These are phyloP conservation scores for Drosophila affinis DNA, from an alignment of 2,888 invertebrate species.

Conservation along the genomic window DNA sequence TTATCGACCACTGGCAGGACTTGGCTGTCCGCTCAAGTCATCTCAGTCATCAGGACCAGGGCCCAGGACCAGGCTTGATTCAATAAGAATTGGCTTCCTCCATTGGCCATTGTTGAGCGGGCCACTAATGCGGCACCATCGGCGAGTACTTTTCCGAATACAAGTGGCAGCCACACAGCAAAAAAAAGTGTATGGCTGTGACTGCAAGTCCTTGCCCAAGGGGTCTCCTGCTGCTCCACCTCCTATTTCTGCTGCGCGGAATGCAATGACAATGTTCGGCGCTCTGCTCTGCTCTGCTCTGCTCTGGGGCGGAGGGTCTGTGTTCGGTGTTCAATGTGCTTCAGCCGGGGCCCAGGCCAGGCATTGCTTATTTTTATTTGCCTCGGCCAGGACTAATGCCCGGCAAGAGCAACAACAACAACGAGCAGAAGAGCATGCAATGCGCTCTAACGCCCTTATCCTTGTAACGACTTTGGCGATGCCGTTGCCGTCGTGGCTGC, in stretches of 20 bases:
- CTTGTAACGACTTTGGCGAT: conserved; percentile 70
- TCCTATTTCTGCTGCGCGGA: conserved; percentile 17
- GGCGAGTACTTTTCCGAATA: conserved; percentile 54
- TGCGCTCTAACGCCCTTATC: conserved; percentile 75
- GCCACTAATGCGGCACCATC: conserved; percentile 68
- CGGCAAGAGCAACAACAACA: conserved; percentile 32
- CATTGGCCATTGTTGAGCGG: conserved; percentile 61
- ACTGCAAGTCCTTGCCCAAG: background rate
- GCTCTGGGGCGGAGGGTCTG: background rate
- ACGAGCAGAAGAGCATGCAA: conserved; percentile 33
- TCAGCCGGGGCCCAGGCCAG: conserved; percentile 59
- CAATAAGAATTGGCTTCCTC: conserved; percentile 72
- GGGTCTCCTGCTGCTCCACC: background rate
- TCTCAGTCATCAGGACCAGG: conserved; percentile 33
- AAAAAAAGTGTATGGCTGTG: conserved; percentile 26
- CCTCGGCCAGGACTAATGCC: conserved; percentile 71
- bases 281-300: conserved; percentile 2
- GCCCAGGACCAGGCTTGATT: conserved; percentile 44
- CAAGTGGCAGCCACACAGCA: conserved; percentile 44
- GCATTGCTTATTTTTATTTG: conserved; percentile 78
- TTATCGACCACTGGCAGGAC: conserved; percentile 33
- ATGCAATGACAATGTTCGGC: conserved; percentile 64
- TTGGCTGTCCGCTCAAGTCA: conserved; percentile 3
- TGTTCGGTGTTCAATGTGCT: conserved; percentile 66
- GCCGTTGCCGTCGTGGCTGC: background rate